Evolutionary conservation across 2,888 invertebrate genomes (phyloP).

Genomic region (Rhogogaster chlorosoma): DNA sequence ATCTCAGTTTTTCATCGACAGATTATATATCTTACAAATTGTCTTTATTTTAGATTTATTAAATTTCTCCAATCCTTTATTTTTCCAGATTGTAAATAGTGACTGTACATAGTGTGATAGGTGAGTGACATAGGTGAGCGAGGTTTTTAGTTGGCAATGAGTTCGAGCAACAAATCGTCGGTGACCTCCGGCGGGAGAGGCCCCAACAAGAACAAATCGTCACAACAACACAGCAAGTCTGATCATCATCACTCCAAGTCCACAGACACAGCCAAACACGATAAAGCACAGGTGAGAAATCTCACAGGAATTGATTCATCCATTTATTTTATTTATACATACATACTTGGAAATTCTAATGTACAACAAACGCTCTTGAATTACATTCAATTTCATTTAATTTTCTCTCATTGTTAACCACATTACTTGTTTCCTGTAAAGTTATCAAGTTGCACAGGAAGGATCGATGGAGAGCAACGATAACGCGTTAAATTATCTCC

Average conservation of each 20-base stretch:
- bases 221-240: slow-evolving; percentile 74
- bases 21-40: not conserved
- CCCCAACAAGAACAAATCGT: slow-evolving; percentile 72
- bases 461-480: not conserved
- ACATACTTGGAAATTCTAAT: not conserved
- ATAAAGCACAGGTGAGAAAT: slow-evolving; percentile 72
- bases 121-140: slow-evolving; percentile 71
- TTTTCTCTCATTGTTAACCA: not conserved
- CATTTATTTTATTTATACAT: not conserved
- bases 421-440: slow-evolving; percentile 41
- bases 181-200: slow-evolving; percentile 74
- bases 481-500: not conserved
- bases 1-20: not conserved
- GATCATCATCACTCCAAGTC: slow-evolving; percentile 74
- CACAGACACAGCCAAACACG: slow-evolving; percentile 73
- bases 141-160: slow-evolving; percentile 73
- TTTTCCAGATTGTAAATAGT: slow-evolving; percentile 88
- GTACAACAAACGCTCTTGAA: not conserved
- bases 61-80: slow-evolving; percentile 55
- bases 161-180: slow-evolving; percentile 74
- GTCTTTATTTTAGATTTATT: not conserved
- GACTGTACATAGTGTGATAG: slow-evolving; percentile 88
- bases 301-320: not conserved
- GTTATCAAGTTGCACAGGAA: slow-evolving; percentile 43
- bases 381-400: not conserved